Evolutionary conservation across 2,113 vertebrate genomes (phyloP), one percentile per base, ranked within the genome.

Genomic region (Dipodomys ordii): DNA sequence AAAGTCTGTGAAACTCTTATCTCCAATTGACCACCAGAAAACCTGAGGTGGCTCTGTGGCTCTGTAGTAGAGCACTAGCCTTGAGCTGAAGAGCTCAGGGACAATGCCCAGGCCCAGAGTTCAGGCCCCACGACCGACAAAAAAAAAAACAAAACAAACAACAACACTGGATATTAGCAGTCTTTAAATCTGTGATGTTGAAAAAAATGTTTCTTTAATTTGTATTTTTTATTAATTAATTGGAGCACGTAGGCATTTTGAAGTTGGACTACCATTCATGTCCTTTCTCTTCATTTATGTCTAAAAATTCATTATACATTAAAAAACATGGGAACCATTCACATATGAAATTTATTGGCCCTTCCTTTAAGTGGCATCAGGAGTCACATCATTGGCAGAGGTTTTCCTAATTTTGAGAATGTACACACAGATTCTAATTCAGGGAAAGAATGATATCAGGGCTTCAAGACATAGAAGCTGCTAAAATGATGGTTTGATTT

Each of bases 191-290:
- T 84, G 9, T 30, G 46, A 67, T 28, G 16, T 88, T 57, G 74
- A 85, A 87, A 90, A 81, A 65, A 53, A 49, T 44, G 28, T 83
- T 91, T 30, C 73, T 79, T 74, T 67, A 35, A 7, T 89, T 88
- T 73, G 11, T 82, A 85, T 62, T 69, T 27, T 69, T 92, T 35
- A n/a, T 82, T 76, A 72, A n/a, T 82, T 76, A 72, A 0, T 71
- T 77, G 22, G 16, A 80, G 12, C 62, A 64, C 53, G 16, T 82
- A 92, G 62, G 49, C 32, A 9, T 53, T 90, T 88, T 88, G 72
- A 93, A 88, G 13, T 83, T 92, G 49, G 46, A 82, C 39, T 85
- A 78, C 64, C 22, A 72, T 85, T 86, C 94, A 15, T 53, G 39
- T 77, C 23, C 28, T 19, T 88, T 92, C 87, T 93, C 53, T 62